Evolutionary conservation across 2,797 vertebrate genomes (phyloP).

Genomic region (Muraenolepis orangiensis): DNA sequence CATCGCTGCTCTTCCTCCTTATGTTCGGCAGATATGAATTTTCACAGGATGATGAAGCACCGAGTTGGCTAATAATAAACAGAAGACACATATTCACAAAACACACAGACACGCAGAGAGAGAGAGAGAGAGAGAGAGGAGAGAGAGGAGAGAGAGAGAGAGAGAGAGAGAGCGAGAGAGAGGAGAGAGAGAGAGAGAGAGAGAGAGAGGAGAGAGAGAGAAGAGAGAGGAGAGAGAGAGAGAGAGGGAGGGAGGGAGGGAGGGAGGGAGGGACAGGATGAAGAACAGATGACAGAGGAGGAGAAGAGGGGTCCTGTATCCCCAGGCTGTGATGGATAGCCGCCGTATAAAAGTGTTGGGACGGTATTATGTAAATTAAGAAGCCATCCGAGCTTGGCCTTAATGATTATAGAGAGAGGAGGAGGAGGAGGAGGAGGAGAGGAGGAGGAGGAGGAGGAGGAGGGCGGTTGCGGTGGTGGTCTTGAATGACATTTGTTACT

Average conservation of each 20-base stretch:
- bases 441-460: conserved; percentile 81
- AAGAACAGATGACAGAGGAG: conserved; percentile 45
- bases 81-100: conserved; percentile 64
- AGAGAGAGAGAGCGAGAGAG: conserved; percentile 37
- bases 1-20: conserved; percentile 77
- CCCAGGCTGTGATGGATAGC: conserved; percentile 84
- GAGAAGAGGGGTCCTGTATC: conserved; percentile 61
- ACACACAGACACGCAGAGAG: conserved; percentile 63
- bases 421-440: conserved; percentile 80
- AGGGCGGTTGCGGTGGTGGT: no score
- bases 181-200: conserved; percentile 17
- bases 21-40: conserved; percentile 83
- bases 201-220: conserved; percentile 48
- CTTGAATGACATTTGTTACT: conserved; percentile 81
- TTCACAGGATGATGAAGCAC: conserved; percentile 79
- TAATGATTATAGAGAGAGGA: conserved; percentile 87
- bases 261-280: conserved; percentile 20
- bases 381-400: conserved; percentile 86
- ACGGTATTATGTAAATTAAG: conserved; percentile 93
- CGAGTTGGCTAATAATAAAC: conserved; percentile 74
- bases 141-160: conserved; percentile 41
- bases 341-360: conserved; percentile 84
- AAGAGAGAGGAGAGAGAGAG: conserved; percentile 47
- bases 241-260: conserved; percentile 35
- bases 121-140: no score